phyloP scores from a whole-genome alignment of 2,113 vertebrate genomes.

The Otolemur garnettii region DNA sequence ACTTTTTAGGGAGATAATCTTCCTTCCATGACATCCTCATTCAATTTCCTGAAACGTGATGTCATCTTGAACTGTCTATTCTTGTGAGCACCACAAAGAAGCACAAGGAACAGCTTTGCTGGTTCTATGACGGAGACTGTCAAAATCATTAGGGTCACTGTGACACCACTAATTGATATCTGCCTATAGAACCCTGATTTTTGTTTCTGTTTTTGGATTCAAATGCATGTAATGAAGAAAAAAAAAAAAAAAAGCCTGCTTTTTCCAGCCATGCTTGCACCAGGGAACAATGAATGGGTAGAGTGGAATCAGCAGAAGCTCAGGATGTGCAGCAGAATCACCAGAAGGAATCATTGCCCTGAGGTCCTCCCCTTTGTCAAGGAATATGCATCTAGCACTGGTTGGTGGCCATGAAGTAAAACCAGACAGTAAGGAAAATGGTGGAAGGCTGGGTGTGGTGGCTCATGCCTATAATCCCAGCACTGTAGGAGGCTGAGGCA shows the following conservation, averaged over 20 bases:
- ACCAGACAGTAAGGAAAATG: background rate
- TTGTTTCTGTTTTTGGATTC: background rate
- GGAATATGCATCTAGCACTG: background rate
- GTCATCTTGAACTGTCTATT: background rate
- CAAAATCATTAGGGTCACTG: background rate
- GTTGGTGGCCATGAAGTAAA: background rate
- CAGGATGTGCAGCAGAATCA: background rate
- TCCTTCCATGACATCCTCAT: background rate
- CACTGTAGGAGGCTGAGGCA: too few relatives aligned
- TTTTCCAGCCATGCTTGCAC: background rate
- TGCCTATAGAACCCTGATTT: background rate
- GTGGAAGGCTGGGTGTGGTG: background rate
- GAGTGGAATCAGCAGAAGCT: background rate
- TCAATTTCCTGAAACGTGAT: constrained; percentile 19
- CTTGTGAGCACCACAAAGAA: background rate
- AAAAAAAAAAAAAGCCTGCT: background rate
- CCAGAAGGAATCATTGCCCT: background rate
- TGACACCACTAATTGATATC: background rate
- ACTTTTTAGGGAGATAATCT: background rate
- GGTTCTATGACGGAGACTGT: background rate
- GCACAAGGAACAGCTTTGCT: background rate
- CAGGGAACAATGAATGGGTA: background rate
- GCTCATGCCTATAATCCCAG: too few relatives aligned
- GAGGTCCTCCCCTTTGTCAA: background rate
- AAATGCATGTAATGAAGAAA: background rate